Percentiles rank a stretch among this genome's conserved stretches.
Conservation (phyloP, 2,888 invertebrate genomes). For the Drosophila gaucha region DNA sequence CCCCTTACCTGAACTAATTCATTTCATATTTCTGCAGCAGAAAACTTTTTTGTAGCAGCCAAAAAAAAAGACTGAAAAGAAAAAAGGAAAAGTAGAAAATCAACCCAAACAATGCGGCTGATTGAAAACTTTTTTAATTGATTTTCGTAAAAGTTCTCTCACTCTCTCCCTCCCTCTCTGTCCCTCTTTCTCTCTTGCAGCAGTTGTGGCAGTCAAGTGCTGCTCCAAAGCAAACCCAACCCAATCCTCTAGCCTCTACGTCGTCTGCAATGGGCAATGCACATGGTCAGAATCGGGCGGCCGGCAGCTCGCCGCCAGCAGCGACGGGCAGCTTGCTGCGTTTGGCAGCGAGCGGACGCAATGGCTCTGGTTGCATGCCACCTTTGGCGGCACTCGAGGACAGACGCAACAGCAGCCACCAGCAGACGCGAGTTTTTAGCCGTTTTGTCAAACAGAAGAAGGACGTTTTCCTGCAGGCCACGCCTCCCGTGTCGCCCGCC, state of each 20-base stretch:
- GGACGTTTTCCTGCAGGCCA: constrained; percentile 61
- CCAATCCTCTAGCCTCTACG: constrained; percentile 2
- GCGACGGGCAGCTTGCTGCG: constrained; percentile 32
- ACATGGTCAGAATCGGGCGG: constrained; percentile 55
- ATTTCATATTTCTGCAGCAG: constrained; percentile 74
- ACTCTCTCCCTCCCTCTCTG: not conserved
- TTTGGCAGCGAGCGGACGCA: constrained; percentile 37
- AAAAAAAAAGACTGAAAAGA: constrained; percentile 9
- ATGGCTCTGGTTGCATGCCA: constrained; percentile 24
- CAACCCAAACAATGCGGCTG: constrained; percentile 72
- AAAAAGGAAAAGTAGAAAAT: constrained; percentile 26
- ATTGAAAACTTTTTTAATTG: constrained; percentile 83
- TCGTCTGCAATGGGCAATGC: constrained; percentile 72
- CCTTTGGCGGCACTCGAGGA: constrained; percentile 4
- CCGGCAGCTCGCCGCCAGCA: constrained; percentile 37
- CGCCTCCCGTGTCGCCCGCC: constrained; percentile 33
- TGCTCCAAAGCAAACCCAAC: constrained; percentile 1
- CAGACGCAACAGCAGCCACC: constrained; percentile 33
- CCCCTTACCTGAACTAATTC: constrained; percentile 63
- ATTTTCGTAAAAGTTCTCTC: constrained; percentile 71
- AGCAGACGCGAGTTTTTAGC: constrained; percentile 80
- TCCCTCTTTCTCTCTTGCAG: not conserved
- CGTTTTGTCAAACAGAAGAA: constrained; percentile 81
- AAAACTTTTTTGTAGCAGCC: constrained; percentile 40
- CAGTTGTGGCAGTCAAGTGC: constrained; percentile 17